Evolutionary conservation across 2,113 vertebrate genomes (phyloP).

Genomic region (Diphyllodes magnificus): DNA sequence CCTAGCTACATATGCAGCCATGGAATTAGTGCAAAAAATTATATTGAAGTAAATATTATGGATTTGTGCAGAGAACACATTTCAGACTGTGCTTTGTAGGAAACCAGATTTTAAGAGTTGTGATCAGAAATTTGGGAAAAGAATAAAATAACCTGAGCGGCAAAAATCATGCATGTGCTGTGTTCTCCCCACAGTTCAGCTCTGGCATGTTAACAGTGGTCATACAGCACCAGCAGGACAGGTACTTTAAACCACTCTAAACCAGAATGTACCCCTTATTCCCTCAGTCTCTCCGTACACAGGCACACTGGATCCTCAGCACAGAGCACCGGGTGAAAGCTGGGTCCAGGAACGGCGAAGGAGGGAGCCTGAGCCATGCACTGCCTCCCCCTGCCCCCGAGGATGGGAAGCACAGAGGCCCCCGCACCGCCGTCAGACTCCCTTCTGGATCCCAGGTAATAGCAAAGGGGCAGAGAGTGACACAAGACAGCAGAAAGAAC

Average conservation of each 20-base stretch:
- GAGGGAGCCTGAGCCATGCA: background rate
- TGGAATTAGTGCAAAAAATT: background rate
- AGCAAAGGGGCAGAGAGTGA: background rate
- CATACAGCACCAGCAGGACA: background rate
- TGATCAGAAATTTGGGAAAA: background rate
- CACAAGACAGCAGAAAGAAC: background rate
- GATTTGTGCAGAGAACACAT: background rate
- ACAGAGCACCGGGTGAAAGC: background rate
- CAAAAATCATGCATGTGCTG: background rate
- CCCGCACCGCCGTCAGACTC: background rate
- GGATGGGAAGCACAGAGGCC: background rate
- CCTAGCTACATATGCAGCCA: background rate
- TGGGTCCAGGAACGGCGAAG: accelerated
- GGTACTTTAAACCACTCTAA: background rate
- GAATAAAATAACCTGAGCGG: background rate
- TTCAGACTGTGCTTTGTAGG: background rate
- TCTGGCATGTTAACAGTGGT: background rate
- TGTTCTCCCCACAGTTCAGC: background rate
- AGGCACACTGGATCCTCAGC: background rate
- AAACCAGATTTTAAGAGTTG: background rate
- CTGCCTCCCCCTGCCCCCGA: background rate
- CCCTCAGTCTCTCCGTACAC: background rate
- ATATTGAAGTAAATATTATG: background rate
- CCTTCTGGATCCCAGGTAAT: background rate
- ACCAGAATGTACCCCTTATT: background rate